phyloP scores from a whole-genome alignment of 2,113 vertebrate genomes.

The Cyprinus carpio region DNA sequence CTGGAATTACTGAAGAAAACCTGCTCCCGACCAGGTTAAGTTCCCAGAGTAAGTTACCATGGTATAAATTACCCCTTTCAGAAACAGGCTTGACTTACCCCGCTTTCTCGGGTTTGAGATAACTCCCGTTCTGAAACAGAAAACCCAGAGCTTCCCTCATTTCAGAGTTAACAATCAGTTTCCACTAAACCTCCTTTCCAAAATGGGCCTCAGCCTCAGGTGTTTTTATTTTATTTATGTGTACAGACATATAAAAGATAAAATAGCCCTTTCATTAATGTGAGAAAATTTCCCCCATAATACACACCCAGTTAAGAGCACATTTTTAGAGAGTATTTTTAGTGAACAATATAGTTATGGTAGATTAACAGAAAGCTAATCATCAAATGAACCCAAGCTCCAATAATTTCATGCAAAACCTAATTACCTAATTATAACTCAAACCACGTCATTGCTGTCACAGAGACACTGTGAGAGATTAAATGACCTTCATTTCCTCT shows the following conservation, averaged over 20 bases:
- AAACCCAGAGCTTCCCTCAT: too few relatives aligned
- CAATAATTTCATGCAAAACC: slow-evolving; percentile 13
- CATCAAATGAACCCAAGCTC: background rate
- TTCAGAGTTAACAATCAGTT: too few relatives aligned
- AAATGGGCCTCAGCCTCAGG: too few relatives aligned
- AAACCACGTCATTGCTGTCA: background rate
- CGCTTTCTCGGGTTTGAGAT: too few relatives aligned
- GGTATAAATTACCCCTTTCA: too few relatives aligned
- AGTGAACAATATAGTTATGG: background rate
- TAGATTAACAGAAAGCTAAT: slow-evolving; percentile 19
- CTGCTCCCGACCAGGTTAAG: too few relatives aligned
- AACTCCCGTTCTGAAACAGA: too few relatives aligned
- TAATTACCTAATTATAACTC: slow-evolving; percentile 34
- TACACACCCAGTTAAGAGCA: background rate
- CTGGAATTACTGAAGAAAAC: too few relatives aligned
- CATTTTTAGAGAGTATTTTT: background rate
- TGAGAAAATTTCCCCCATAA: background rate
- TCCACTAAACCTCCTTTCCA: too few relatives aligned
- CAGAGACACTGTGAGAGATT: slow-evolving; percentile 4
- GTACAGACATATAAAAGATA: background rate
- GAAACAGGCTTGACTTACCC: too few relatives aligned
- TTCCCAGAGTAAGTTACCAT: too few relatives aligned
- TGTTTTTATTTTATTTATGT: background rate
- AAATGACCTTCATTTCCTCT: slow-evolving; percentile 30
- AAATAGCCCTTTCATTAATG: background rate